phyloP scores from a whole-genome alignment of 2,113 vertebrate genomes.

The Dipodomys spectabilis region DNA sequence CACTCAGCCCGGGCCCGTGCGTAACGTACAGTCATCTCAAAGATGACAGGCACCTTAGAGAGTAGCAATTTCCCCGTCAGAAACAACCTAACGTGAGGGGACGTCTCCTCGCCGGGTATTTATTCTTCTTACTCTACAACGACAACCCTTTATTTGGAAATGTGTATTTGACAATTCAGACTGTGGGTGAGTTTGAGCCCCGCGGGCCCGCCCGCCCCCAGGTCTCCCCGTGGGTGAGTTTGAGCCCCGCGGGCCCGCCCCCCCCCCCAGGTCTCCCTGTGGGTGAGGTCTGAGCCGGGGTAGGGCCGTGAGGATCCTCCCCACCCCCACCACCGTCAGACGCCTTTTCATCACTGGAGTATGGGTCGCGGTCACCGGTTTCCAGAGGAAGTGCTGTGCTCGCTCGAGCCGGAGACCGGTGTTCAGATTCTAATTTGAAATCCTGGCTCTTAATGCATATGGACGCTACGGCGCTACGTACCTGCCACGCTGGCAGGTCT shows the following conservation, averaged over 20 bases:
- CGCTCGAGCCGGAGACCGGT: not conserved
- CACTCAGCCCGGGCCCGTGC: not conserved
- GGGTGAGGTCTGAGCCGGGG: too few relatives aligned
- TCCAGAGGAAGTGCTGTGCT: not conserved
- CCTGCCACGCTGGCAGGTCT: not conserved
- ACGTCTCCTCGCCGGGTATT: not conserved
- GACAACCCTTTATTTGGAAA: not conserved
- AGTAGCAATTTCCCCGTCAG: not conserved
- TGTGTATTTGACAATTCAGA: conserved; percentile 26
- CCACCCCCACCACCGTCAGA: too few relatives aligned
- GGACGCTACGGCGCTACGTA: not conserved
- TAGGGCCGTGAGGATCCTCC: too few relatives aligned
- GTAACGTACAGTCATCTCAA: not conserved
- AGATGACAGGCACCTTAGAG: not conserved
- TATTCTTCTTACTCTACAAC: not conserved
- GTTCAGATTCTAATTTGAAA: not conserved
- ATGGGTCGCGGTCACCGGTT: not conserved
- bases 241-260: too few relatives aligned
- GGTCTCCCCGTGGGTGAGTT: too few relatives aligned
- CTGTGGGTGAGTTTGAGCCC: too few relatives aligned
- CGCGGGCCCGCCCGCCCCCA: too few relatives aligned
- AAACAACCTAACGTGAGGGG: not conserved
- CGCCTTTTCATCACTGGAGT: too few relatives aligned
- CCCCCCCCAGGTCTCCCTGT: too few relatives aligned
- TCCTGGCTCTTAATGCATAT: not conserved